These are phyloP conservation scores for Echinometra lucunter DNA, from an alignment of 53 echinoderm and acorn worm species.

Conservation along the genomic window DNA sequence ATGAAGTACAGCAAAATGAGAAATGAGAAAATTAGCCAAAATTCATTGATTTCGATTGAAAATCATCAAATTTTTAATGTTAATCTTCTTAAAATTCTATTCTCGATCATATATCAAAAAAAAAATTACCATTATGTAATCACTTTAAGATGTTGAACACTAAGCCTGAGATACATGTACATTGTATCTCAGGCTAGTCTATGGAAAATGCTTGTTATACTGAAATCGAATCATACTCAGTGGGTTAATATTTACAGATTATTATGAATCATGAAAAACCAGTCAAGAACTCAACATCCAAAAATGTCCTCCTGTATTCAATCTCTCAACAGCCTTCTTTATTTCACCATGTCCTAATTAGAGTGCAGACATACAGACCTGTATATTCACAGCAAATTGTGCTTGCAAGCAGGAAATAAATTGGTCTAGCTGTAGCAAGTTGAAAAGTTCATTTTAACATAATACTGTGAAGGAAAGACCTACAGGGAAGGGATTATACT, in stretches of 20 bases:
- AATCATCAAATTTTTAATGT: no score
- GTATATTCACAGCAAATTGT: not conserved
- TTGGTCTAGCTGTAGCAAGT: constrained; percentile 7
- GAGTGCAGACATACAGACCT: not conserved
- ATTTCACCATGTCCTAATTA: not conserved
- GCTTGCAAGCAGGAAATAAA: constrained; percentile 36
- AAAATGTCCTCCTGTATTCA: not conserved
- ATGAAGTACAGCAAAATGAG: no score
- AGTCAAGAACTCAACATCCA: constrained; percentile 16
- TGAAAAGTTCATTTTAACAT: constrained; percentile 45
- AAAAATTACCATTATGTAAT: no score
- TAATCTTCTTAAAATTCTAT: no score
- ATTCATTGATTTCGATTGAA: no score
- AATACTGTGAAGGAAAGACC: not conserved
- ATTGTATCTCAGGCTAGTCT: not conserved
- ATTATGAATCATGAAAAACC: not conserved
- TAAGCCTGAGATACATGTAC: no score
- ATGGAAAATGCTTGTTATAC: no score
- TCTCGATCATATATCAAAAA: no score
- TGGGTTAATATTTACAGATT: not conserved
- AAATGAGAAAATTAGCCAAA: no score
- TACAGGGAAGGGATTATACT: not conserved
- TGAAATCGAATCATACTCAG: no score
- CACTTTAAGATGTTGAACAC: no score
- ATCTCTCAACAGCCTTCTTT: not conserved